These are phyloP conservation scores for Hippopotamus amphibius DNA, from an alignment of 2,113 vertebrate species.

Conservation along the genomic window DNA sequence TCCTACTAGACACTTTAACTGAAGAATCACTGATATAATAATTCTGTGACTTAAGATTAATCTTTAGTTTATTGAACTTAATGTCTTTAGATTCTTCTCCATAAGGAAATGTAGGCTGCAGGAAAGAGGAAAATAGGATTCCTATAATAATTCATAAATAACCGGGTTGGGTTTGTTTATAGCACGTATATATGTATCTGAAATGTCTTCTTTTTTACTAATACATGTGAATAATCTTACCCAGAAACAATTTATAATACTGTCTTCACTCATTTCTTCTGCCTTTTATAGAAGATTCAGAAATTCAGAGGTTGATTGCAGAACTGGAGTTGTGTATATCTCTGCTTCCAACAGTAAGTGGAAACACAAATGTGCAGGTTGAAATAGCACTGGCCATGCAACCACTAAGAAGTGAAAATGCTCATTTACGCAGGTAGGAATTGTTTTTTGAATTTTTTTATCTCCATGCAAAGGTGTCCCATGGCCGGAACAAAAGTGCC, in stretches of 20 bases:
- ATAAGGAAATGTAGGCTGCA: background rate
- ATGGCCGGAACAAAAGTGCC: background rate
- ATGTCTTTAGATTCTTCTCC: slow-evolving; percentile 45
- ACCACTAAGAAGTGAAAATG: slow-evolving; percentile 91
- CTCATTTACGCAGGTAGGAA: slow-evolving; percentile 90
- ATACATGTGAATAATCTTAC: background rate
- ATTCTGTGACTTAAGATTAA: slow-evolving; percentile 28
- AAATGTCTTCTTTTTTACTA: slow-evolving; percentile 13
- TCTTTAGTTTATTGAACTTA: slow-evolving; percentile 40
- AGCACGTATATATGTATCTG: slow-evolving; percentile 12
- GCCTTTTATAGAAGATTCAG: slow-evolving; percentile 85
- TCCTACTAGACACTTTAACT: background rate
- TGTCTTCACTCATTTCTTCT: slow-evolving; percentile 50
- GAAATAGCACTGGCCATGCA: slow-evolving; percentile 89
- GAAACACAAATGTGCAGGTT: slow-evolving; percentile 82
- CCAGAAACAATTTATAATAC: slow-evolving; percentile 19
- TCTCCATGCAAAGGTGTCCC: background rate
- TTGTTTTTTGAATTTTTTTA: slow-evolving; percentile 27
- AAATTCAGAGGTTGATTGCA: slow-evolving; percentile 88
- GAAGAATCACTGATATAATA: background rate
- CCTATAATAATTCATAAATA: slow-evolving; percentile 47
- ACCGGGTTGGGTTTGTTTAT: slow-evolving; percentile 19
- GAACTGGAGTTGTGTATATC: slow-evolving; percentile 89
- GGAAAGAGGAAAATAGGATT: slow-evolving; percentile 41
- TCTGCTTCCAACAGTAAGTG: slow-evolving; percentile 85